A percentile compares a stretch with the other conserved stretches of the same genome.
Conservation (phyloP, 2,797 vertebrate species). For the Dermochelys coriacea region DNA sequence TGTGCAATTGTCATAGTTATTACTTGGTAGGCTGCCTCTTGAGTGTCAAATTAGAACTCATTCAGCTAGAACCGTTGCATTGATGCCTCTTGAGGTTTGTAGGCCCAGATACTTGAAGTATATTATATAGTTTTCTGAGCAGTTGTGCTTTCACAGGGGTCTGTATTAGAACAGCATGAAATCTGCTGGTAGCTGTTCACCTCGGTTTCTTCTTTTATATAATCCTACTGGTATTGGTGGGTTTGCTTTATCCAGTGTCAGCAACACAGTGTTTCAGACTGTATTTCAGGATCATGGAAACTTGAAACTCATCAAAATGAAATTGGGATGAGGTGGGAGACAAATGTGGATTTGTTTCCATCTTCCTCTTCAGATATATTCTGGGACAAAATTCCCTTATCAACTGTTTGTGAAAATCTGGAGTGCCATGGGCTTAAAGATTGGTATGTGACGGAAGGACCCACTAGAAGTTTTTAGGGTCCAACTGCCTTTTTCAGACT, state of each 20-base stretch:
- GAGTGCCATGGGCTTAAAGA: neutral
- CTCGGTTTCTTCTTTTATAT: constrained; percentile 61
- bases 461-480: neutral
- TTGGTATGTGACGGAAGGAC: neutral
- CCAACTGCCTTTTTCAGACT: neutral
- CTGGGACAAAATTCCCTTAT: neutral
- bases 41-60: constrained; percentile 77
- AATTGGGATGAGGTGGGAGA: neutral
- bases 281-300: constrained; percentile 26
- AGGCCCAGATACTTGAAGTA: constrained; percentile 60
- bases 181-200: constrained; percentile 69
- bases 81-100: constrained; percentile 66
- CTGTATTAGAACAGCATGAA: constrained; percentile 77
- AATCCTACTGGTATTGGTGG: constrained; percentile 23
- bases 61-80: constrained; percentile 69
- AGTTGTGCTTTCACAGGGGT: constrained; percentile 68
- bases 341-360: neutral
- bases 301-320: constrained; percentile 43
- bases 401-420: neutral
- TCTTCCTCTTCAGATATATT: neutral
- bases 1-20: constrained; percentile 75
- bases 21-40: constrained; percentile 77
- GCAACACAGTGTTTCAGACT: constrained; percentile 68
- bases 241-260: constrained; percentile 61
- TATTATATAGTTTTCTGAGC: constrained; percentile 64